Evolutionary conservation across 2,797 vertebrate species (phyloP).

Genomic region (Peromyscus eremicus): DNA sequence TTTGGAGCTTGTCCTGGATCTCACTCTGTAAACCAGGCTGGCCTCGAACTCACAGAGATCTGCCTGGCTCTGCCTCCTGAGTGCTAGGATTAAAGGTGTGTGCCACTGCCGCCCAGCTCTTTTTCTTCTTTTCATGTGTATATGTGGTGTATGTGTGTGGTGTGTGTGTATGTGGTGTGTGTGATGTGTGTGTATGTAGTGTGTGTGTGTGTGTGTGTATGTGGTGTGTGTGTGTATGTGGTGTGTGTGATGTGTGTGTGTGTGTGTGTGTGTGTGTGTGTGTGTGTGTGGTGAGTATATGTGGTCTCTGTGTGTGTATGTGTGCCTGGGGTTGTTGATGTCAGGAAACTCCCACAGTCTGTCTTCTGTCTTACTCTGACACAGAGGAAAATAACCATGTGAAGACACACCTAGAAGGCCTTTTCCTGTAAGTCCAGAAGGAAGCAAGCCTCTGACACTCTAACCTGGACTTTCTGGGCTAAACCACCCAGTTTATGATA

Average conservation of each 20-base stretch:
- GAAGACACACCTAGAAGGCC: not conserved
- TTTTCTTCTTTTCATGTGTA: not conserved
- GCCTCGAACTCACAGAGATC: too few species aligned
- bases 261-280: fast-evolving
- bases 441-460: not conserved
- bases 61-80: too few species aligned
- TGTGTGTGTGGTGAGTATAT: too few species aligned
- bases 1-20: too few species aligned
- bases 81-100: too few species aligned
- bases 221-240: not conserved
- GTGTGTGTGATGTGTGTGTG: too few species aligned
- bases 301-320: fast-evolving
- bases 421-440: not conserved
- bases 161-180: too few species aligned
- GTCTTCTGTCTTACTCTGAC: not conserved
- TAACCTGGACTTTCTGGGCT: not conserved
- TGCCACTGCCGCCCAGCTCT: too few species aligned
- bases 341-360: not conserved
- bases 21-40: too few species aligned
- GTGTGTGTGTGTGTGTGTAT: not conserved
- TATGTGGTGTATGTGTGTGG: not conserved
- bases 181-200: too few species aligned
- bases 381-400: not conserved
- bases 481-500: not conserved
- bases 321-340: not conserved